These are phyloP conservation scores for Antennarius striatus DNA, from an alignment of 2,113 vertebrate species.

Conservation along the genomic window DNA sequence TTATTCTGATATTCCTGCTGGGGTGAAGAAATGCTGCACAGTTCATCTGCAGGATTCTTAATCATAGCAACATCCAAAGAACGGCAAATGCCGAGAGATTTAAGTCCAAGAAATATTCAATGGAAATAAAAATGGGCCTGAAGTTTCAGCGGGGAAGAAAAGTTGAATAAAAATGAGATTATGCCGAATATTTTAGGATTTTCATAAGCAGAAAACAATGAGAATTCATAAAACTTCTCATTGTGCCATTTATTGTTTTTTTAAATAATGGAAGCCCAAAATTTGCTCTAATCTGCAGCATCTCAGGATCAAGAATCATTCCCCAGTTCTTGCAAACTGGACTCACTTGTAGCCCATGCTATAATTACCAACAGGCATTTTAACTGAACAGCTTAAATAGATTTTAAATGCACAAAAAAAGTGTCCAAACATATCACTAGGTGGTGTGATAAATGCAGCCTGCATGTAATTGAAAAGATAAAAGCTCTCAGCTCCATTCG, in stretches of 20 bases:
- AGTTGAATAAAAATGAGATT: no score
- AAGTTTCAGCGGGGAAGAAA: no score
- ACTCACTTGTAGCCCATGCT: slow-evolving; percentile 7
- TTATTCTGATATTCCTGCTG: slow-evolving; percentile 45
- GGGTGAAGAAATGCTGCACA: slow-evolving; percentile 36
- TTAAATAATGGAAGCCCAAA: not conserved
- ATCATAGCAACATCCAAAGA: slow-evolving; percentile 3
- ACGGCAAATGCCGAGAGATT: slow-evolving; percentile 10
- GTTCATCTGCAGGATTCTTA: slow-evolving; percentile 39
- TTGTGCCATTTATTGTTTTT: no score
- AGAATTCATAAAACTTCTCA: not conserved
- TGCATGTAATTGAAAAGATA: slow-evolving; percentile 72
- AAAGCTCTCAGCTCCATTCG: slow-evolving; percentile 65
- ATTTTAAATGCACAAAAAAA: slow-evolving; percentile 44
- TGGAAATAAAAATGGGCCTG: not conserved
- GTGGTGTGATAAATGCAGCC: slow-evolving; percentile 61
- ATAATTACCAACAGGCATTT: slow-evolving; percentile 35
- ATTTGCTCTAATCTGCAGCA: not conserved
- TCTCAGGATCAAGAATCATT: not conserved
- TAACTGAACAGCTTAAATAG: no score
- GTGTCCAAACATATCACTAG: slow-evolving; percentile 61
- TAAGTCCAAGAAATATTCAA: not conserved
- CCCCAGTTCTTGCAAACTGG: not conserved
- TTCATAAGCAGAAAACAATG: not conserved
- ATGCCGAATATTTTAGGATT: not conserved